These are phyloP conservation scores for Microctenopoma steveboyesi DNA, from an alignment of 2,797 vertebrate species.

Conservation along the genomic window DNA sequence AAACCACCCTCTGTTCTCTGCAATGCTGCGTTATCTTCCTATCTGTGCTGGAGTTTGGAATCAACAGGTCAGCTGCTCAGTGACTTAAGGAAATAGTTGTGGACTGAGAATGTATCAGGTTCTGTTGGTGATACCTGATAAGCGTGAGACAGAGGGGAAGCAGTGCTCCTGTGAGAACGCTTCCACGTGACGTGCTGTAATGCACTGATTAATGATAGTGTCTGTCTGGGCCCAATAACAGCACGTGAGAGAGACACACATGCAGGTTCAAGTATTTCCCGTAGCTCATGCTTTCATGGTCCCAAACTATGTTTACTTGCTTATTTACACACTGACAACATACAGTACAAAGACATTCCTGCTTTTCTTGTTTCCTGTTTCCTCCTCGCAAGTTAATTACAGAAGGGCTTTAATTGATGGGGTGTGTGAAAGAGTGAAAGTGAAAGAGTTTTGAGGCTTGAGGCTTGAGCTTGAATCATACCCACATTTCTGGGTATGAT, in stretches of 20 bases:
- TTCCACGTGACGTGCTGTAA: conserved; percentile 22
- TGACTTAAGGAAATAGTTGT: conserved; percentile 24
- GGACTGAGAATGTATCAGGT: conserved; percentile 30
- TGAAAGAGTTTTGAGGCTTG: too few relatives aligned
- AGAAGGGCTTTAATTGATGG: too few relatives aligned
- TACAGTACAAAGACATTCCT: neutral
- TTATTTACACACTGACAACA: neutral
- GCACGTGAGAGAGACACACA: conserved; percentile 6
- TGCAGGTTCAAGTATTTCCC: neutral
- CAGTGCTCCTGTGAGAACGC: conserved; percentile 24
- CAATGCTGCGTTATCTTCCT: too few relatives aligned
- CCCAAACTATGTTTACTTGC: neutral
- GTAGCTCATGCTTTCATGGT: neutral
- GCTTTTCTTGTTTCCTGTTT: neutral
- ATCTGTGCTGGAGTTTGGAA: too few relatives aligned
- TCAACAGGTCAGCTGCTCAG: neutral
- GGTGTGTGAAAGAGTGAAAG: too few relatives aligned
- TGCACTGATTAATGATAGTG: conserved; percentile 49
- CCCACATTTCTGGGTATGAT: too few relatives aligned
- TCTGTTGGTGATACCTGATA: conserved; percentile 55
- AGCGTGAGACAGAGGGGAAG: conserved; percentile 62
- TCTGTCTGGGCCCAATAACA: neutral
- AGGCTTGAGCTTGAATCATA: too few relatives aligned
- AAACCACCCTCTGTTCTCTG: too few relatives aligned
- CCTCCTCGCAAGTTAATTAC: neutral